Evolutionary conservation across 2,113 vertebrate genomes (phyloP).

Genomic region (Cavia aperea): DNA sequence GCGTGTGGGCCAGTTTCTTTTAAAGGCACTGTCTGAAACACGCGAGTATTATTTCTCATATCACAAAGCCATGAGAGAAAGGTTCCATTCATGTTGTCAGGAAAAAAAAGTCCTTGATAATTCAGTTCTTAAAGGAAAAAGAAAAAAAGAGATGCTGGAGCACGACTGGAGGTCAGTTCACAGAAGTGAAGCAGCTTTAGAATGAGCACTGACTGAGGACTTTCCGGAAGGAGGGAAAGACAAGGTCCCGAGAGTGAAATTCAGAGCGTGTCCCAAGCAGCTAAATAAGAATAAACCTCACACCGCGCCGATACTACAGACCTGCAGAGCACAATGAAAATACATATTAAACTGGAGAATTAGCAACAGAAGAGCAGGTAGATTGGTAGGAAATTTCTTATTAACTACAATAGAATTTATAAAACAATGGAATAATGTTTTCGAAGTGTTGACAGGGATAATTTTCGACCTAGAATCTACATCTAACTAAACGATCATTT

Average conservation of each 20-base stretch:
- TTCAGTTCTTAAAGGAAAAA: background rate
- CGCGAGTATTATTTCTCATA: background rate
- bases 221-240: background rate
- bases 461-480: background rate
- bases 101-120: no score
- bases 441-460: background rate
- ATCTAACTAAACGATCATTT: background rate
- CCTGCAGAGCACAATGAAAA: conserved; percentile 1
- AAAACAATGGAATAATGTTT: background rate
- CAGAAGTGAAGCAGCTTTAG: background rate
- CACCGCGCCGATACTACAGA: background rate
- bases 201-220: background rate
- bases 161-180: background rate
- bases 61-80: background rate
- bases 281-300: background rate
- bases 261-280: background rate
- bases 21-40: background rate
- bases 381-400: background rate
- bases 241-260: background rate
- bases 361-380: background rate
- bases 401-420: background rate
- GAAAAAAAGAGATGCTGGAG: background rate
- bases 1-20: background rate
- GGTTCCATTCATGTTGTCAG: background rate
- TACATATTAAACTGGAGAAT: background rate